Evolutionary conservation across 2,797 vertebrate species (phyloP).

Genomic region (Oreochromis grahami): DNA sequence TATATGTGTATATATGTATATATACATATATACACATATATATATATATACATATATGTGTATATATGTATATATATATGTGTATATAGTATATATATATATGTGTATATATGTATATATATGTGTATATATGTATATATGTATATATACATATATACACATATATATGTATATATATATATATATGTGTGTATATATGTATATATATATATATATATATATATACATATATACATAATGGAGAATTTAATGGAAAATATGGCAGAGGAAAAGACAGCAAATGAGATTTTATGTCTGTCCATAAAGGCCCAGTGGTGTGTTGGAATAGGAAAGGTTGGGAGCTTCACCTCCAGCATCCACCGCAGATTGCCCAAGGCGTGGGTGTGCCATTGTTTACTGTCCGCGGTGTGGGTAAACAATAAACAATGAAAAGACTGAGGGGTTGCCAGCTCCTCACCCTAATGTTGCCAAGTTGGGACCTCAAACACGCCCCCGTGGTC

Average conservation of each 20-base stretch:
- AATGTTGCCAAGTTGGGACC: constrained; percentile 78
- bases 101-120: too few relatives aligned
- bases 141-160: fast-evolving
- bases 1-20: neutral
- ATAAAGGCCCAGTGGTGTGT: constrained; percentile 9
- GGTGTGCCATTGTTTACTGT: constrained; percentile 76
- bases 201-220: neutral
- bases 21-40: fast-evolving
- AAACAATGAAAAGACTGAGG: constrained; percentile 78
- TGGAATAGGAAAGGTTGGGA: constrained; percentile 11
- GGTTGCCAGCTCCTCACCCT: constrained; percentile 72
- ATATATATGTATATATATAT: neutral
- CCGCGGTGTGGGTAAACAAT: constrained; percentile 75
- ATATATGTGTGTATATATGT: too few relatives aligned
- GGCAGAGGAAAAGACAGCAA: neutral
- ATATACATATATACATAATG: fast-evolving
- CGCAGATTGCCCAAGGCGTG: constrained; percentile 57
- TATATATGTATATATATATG: neutral
- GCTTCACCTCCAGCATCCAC: constrained; percentile 48
- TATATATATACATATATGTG: neutral
- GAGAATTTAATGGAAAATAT: neutral
- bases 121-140: neutral
- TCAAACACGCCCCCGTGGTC: constrained; percentile 56
- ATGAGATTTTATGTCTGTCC: constrained; percentile 40
- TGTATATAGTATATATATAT: neutral